Evolutionary conservation across 2,113 vertebrate species (phyloP).

Genomic region (Ancistrus triradiatus): DNA sequence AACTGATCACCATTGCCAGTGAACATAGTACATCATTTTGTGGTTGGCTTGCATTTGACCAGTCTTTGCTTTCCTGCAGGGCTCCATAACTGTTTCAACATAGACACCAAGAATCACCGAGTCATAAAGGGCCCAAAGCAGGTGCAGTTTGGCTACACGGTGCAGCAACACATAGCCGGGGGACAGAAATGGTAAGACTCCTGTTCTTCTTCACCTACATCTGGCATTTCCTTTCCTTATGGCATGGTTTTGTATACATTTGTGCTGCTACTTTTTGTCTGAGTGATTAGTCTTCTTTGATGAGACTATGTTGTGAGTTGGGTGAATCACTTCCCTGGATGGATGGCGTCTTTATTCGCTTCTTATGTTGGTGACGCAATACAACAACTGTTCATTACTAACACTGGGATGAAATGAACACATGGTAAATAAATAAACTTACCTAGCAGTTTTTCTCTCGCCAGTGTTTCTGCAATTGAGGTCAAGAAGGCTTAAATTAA

Average conservation of each 20-base stretch:
- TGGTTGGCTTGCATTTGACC: conserved; percentile 24
- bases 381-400: no score
- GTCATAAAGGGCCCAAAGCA: conserved; percentile 84
- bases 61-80: conserved; percentile 63
- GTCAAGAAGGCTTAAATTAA: conserved; percentile 1
- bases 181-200: conserved; percentile 89
- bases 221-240: background rate
- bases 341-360: no score
- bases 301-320: no score
- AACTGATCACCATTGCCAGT: conserved; percentile 8
- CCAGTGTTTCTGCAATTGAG: background rate
- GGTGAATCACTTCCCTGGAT: no score
- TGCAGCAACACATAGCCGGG: conserved; percentile 86
- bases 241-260: no score
- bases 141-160: conserved; percentile 92
- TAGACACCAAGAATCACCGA: conserved; percentile 79
- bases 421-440: no score
- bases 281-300: no score
- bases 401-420: no score
- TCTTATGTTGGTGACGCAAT: no score
- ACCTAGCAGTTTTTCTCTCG: background rate
- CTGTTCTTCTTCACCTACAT: background rate
- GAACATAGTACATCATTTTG: conserved; percentile 11
- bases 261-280: no score
- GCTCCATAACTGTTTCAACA: conserved; percentile 79